These are phyloP conservation scores for Gila robusta DNA, from an alignment of 2,797 vertebrate genomes.

Conservation along the genomic window DNA sequence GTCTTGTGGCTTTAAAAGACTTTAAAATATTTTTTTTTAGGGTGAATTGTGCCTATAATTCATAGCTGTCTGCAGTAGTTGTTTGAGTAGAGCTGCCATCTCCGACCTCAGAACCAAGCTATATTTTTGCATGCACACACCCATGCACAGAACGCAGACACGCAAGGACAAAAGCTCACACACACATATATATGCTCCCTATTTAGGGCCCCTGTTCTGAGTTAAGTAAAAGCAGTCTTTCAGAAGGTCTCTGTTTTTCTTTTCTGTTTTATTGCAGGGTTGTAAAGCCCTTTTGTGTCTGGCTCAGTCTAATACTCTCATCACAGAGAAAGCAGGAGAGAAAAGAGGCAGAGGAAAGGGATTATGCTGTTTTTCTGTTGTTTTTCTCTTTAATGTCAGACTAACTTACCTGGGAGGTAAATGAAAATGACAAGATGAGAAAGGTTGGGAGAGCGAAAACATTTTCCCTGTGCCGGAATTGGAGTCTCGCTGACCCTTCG, in stretches of 20 bases:
- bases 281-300: slow-evolving; percentile 74
- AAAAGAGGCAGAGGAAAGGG: slow-evolving; percentile 17
- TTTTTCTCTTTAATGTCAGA: slow-evolving; percentile 63
- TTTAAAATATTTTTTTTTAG: neutral
- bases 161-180: neutral
- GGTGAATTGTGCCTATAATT: neutral
- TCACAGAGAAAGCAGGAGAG: slow-evolving; percentile 14
- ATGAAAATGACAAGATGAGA: slow-evolving; percentile 54
- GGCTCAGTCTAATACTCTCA: slow-evolving; percentile 57
- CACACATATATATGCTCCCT: slow-evolving; percentile 32
- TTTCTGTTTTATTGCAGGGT: slow-evolving; percentile 77
- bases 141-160: slow-evolving; percentile 9
- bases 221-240: slow-evolving; percentile 71
- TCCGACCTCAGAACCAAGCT: slow-evolving; percentile 3
- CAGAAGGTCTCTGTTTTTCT: slow-evolving; percentile 74
- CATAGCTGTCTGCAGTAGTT: neutral
- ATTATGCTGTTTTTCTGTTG: slow-evolving; percentile 64
- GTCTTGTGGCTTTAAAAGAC: neutral
- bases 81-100: neutral
- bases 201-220: slow-evolving; percentile 67
- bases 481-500: slow-evolving; percentile 36
- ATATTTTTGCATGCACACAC: slow-evolving; percentile 4
- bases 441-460: slow-evolving; percentile 23
- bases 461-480: slow-evolving; percentile 21
- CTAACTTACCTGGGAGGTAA: slow-evolving; percentile 63